A percentile compares a stretch with the other conserved stretches of the same genome.
Evolutionary conservation across 2,113 vertebrate genomes (phyloP).

Genomic region (Poeciliopsis turrubarensis): DNA sequence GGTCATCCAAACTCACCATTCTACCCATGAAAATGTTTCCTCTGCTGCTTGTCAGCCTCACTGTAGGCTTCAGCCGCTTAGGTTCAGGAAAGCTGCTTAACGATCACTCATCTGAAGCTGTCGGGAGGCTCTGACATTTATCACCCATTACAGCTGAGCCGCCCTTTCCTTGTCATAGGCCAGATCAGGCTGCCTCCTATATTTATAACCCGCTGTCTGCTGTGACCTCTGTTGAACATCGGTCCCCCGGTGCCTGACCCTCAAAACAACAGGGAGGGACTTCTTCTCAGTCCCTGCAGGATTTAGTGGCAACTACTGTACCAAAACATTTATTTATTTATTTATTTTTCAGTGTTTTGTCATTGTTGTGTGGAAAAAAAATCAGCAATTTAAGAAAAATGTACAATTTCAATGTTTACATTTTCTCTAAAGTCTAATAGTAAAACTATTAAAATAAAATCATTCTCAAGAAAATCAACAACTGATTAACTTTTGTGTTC

Average conservation of each 20-base stretch:
- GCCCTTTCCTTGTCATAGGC: constrained; percentile 62
- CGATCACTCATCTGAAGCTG: constrained; percentile 66
- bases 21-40: constrained; percentile 70
- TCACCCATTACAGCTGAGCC: constrained; percentile 64
- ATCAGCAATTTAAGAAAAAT: too few relatives aligned
- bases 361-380: too few relatives aligned
- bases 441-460: too few relatives aligned
- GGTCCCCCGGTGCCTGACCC: constrained; percentile 48
- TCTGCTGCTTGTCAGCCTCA: constrained; percentile 64
- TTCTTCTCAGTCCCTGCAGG: background rate
- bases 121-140: constrained; percentile 65
- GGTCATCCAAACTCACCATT: constrained; percentile 73
- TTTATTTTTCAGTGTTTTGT: background rate
- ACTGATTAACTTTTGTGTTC: background rate
- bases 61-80: constrained; percentile 40
- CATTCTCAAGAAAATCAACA: background rate
- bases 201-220: constrained; percentile 67
- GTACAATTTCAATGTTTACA: too few relatives aligned
- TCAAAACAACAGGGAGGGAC: constrained; percentile 16
- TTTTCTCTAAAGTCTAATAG: too few relatives aligned
- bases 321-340: background rate
- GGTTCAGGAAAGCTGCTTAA: constrained; percentile 55
- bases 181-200: constrained; percentile 60
- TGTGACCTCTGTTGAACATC: constrained; percentile 54
- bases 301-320: background rate